phyloP scores from a whole-genome alignment of 2,797 vertebrate genomes.

The Myotis daubentonii region DNA sequence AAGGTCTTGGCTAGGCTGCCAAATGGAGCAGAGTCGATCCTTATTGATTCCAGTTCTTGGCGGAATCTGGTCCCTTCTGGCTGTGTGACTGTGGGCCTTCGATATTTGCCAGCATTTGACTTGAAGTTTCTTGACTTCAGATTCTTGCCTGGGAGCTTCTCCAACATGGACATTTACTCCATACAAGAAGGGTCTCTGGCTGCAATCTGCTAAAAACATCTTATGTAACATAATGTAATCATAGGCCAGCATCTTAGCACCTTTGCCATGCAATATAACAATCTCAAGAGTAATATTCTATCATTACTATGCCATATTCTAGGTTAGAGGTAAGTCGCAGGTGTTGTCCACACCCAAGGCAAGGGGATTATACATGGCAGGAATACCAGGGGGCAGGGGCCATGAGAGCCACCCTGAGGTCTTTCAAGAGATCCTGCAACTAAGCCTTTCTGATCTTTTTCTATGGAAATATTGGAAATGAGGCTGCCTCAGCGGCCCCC shows the following conservation, averaged over 20 bases:
- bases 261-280: not conserved
- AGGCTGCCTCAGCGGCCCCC: not conserved
- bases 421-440: not conserved
- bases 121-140: not conserved
- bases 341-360: not conserved
- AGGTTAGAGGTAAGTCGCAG: not conserved
- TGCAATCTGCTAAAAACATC: not conserved
- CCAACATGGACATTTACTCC: not conserved
- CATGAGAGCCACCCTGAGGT: not conserved
- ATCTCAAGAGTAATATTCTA: not conserved
- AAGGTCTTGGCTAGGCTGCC: not conserved
- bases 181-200: not conserved
- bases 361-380: not conserved
- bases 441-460: not conserved
- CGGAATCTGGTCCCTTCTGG: not conserved
- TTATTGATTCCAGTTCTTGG: not conserved
- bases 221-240: not conserved
- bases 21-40: not conserved
- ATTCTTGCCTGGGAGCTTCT: not conserved
- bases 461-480: not conserved
- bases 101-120: not conserved
- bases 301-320: not conserved
- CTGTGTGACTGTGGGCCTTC: not conserved
- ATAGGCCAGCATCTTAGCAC: not conserved
- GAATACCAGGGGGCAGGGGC: not conserved